Base-by-base conservation (phyloP, 2,113 vertebrate genomes). In the Tragelaphus strepsiceros region DNA sequence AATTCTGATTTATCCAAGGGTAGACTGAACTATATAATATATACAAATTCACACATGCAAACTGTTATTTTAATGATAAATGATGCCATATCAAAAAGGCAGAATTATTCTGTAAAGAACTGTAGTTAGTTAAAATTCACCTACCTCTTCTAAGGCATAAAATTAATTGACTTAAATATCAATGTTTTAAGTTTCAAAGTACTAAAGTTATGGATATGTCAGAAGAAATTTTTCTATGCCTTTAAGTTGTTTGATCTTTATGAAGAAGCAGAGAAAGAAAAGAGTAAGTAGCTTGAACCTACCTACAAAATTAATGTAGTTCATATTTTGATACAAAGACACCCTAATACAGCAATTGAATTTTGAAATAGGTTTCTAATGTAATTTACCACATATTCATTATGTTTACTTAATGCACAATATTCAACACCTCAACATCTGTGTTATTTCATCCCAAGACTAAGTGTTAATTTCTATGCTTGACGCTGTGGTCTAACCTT, bases 161-260 rank as follows among this genome's bases (percentile, higher is more conserved):
- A 96, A 67, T 21, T 85, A 94, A 96, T 97, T 94, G 26, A 39
- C 59, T 91, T 2, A 64, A 71, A 61, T 58, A 28, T 58, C 74
- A 80, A 91, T 24, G 94, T 78, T 81, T 96, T 94, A 84, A 84
- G 51, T 6, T 91, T 92, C 88, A 81, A 94, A 59, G 1, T 82
- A 93, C 80, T 97, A 88, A 81, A 96, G 67, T 4, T 88, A 93
- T 89, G 35, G 91, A 67, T 61, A 21, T 96, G 35, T 84, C 83
- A 95, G 61, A 91, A 94, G 91, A 87, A 87, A 91, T 39, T 26
- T 30, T 71, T 82, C 53, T 51, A n/a, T 96, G 43, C 35, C 97
- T 90, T 97, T 77, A 81, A 78, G 88, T 35, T 96, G 13, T 43
- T 94, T 30, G 19, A 93, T 43, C 46, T 95, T 89, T 94, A 53